Percentiles rank a stretch among this genome's conserved stretches.
These are phyloP conservation scores for Syrphus vitripennis DNA, from an alignment of 2,888 invertebrate genomes.

Conservation along the genomic window DNA sequence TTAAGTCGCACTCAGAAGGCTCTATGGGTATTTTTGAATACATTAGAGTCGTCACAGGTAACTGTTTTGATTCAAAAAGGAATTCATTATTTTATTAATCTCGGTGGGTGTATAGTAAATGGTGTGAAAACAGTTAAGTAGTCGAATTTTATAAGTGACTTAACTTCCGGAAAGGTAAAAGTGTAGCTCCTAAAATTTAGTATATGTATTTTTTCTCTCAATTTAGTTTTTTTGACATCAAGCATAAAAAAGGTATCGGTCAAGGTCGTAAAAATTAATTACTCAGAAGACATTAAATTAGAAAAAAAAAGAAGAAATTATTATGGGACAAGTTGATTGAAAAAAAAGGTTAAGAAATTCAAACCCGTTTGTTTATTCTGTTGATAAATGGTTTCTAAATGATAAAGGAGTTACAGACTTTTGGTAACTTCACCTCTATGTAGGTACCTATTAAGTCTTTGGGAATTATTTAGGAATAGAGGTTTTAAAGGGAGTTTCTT, in stretches of 20 bases:
- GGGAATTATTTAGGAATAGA: no score
- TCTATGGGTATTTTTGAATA: conserved; percentile 47
- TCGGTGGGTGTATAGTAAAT: conserved; percentile 27
- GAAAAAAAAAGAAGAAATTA: neutral
- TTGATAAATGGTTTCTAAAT: neutral
- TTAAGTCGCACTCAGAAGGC: conserved; percentile 50
- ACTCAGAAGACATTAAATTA: neutral
- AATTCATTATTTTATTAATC: conserved; percentile 66
- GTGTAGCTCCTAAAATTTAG: neutral
- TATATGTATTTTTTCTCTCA: neutral
- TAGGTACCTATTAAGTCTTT: no score
- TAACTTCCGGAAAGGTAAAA: neutral
- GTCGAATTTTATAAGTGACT: neutral
- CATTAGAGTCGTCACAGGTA: neutral
- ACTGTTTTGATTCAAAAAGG: conserved; percentile 47
- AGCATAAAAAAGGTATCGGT: neutral
- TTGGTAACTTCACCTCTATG: no score
- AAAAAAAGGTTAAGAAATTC: neutral
- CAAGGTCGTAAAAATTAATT: neutral
- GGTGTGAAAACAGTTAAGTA: conserved; percentile 22
- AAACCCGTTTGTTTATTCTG: neutral
- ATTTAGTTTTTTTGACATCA: neutral
- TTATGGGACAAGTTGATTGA: neutral
- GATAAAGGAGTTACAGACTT: neutral
- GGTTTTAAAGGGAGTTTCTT: no score